phyloP scores from a whole-genome alignment of 2,888 invertebrate species.

The Loripinus fragilis region DNA sequence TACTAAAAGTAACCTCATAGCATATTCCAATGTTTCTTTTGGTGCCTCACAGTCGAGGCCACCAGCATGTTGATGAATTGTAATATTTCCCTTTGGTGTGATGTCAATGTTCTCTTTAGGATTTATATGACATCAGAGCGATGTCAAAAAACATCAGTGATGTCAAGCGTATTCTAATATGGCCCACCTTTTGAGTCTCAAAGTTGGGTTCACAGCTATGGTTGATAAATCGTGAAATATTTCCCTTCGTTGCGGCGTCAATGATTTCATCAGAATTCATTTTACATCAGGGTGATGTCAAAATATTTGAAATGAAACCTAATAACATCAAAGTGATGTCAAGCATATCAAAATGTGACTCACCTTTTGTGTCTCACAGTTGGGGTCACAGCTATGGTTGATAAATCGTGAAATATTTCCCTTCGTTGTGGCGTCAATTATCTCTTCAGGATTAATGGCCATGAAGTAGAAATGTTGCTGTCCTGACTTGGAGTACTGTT shows the following conservation, averaged over 20 bases:
- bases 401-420: slow-evolving; percentile 99
- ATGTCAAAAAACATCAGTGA: no score
- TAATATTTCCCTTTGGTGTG: slow-evolving; percentile 95
- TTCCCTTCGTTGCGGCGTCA: slow-evolving; percentile 98
- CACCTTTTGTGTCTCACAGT: slow-evolving; percentile 98
- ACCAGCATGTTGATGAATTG: slow-evolving; percentile 99
- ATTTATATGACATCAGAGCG: no score
- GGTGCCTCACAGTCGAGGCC: slow-evolving; percentile 99
- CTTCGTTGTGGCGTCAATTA: slow-evolving; percentile 97
- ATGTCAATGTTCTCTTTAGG: slow-evolving; percentile 98
- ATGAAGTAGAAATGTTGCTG: slow-evolving; percentile 98
- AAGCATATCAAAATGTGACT: no score
- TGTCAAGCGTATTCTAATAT: no score
- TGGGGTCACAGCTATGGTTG: slow-evolving; percentile 99
- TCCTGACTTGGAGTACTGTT: slow-evolving; percentile 94
- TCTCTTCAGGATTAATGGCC: slow-evolving; percentile 95
- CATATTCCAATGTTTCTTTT: no score
- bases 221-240: slow-evolving; percentile 98
- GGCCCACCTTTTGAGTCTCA: slow-evolving; percentile 94
- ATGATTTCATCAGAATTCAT: slow-evolving; percentile 96
- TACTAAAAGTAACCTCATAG: no score
- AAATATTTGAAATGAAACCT: no score
- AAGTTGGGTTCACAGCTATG: slow-evolving; percentile 99
- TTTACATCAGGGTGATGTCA: no score
- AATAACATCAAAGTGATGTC: no score